phyloP scores from a whole-genome alignment of 2,797 vertebrate genomes.

The Sciaenops ocellatus region DNA sequence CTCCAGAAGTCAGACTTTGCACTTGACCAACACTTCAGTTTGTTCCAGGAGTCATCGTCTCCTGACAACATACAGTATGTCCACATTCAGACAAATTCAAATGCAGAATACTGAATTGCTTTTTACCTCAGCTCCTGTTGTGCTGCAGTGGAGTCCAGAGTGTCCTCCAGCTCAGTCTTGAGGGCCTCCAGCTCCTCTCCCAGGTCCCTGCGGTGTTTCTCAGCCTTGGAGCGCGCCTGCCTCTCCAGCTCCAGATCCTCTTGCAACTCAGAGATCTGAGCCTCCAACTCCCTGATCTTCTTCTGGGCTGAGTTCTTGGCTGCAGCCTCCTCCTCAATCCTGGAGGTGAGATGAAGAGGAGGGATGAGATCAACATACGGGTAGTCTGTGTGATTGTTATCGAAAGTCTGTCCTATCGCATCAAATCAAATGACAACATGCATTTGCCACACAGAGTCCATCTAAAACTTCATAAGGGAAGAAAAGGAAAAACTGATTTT shows the following conservation, averaged over 20 bases:
- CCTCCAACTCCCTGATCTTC: slow-evolving; percentile 94
- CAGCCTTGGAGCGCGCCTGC: slow-evolving; percentile 90
- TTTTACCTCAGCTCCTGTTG: slow-evolving; percentile 93
- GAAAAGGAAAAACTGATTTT: not conserved
- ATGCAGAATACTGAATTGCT: too few species aligned
- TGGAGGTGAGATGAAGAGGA: slow-evolving; percentile 58
- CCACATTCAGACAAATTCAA: too few species aligned
- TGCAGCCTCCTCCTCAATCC: slow-evolving; percentile 93
- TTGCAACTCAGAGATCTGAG: slow-evolving; percentile 94
- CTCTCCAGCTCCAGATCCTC: slow-evolving; percentile 96
- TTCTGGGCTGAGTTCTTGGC: slow-evolving; percentile 95
- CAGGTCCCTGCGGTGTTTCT: slow-evolving; percentile 94
- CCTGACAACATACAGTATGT: too few species aligned
- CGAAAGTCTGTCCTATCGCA: not conserved
- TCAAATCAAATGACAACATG: not conserved
- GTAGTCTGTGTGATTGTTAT: not conserved
- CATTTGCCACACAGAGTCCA: not conserved
- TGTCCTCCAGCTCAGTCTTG: slow-evolving; percentile 97
- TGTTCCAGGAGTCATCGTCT: too few species aligned
- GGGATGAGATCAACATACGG: not conserved
- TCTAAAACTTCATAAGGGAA: too few species aligned
- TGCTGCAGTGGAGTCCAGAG: slow-evolving; percentile 93
- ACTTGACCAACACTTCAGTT: too few species aligned
- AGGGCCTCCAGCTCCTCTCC: slow-evolving; percentile 96
- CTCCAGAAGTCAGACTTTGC: not conserved